Percentiles rank a stretch among this genome's conserved stretches.
Evolutionary conservation across 2,888 invertebrate species (phyloP).

Genomic region (Diabrotica balteata): DNA sequence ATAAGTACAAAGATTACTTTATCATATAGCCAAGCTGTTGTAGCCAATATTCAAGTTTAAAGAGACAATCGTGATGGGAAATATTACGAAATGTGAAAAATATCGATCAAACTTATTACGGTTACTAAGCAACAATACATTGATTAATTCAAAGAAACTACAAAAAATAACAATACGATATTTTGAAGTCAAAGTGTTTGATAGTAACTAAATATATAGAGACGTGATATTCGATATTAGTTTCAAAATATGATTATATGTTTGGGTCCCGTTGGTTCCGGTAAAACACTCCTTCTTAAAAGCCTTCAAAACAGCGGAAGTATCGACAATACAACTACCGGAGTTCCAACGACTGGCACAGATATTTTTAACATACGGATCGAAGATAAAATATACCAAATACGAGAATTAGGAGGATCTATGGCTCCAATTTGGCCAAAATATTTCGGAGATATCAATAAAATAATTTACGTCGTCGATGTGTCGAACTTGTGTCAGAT

Average conservation of each 20-base stretch:
- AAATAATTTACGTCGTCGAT: constrained; percentile 82
- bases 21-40: too few relatives aligned
- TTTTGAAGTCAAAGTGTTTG: too few relatives aligned
- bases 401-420: constrained; percentile 76
- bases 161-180: too few relatives aligned
- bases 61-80: too few relatives aligned
- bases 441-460: constrained; percentile 72
- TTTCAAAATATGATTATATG: constrained; percentile 63
- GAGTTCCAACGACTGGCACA: constrained; percentile 82
- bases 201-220: too few relatives aligned
- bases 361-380: constrained; percentile 73
- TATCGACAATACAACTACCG: constrained; percentile 78
- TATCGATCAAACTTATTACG: too few relatives aligned
- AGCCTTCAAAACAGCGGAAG: constrained; percentile 73
- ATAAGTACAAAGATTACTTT: too few relatives aligned
- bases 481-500: constrained; percentile 87
- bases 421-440: constrained; percentile 85
- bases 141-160: too few relatives aligned
- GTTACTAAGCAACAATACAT: too few relatives aligned
- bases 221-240: too few relatives aligned
- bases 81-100: too few relatives aligned
- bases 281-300: constrained; percentile 81
- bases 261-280: constrained; percentile 80
- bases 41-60: too few relatives aligned
- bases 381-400: constrained; percentile 45